These are phyloP conservation scores for Megaceryle alcyon DNA, from an alignment of 2,797 vertebrate genomes.

Conservation along the genomic window DNA sequence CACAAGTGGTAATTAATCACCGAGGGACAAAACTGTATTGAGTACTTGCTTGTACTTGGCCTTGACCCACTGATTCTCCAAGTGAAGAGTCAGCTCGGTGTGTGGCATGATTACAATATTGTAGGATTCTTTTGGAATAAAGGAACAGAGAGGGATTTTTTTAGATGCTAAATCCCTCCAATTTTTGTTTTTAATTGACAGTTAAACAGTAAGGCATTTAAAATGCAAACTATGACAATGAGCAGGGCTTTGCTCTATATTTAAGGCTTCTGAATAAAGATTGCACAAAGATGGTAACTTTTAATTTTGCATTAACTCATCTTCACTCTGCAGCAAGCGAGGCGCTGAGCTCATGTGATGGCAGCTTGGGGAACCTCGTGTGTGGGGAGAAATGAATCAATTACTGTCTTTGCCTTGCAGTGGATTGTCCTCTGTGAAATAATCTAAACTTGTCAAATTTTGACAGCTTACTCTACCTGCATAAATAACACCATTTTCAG, in stretches of 20 bases:
- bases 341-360: not conserved
- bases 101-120: not conserved
- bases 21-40: not conserved
- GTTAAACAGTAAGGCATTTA: not conserved
- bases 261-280: constrained; percentile 4
- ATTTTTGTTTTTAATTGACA: not conserved
- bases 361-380: not conserved
- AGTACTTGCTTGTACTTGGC: not conserved
- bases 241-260: not conserved
- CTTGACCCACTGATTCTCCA: not conserved
- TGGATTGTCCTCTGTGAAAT: constrained; percentile 22
- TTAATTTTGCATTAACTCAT: constrained; percentile 27
- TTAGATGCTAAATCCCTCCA: not conserved
- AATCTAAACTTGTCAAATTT: constrained; percentile 12
- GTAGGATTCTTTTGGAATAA: not conserved
- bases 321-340: not conserved
- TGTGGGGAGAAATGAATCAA: not conserved
- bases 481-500: constrained; percentile 30
- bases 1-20: not conserved
- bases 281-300: constrained; percentile 6
- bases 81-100: not conserved
- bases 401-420: not conserved
- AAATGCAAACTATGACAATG: not conserved
- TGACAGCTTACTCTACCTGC: constrained; percentile 52
- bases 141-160: not conserved